A percentile compares a stretch with the other conserved stretches of the same genome.
phyloP scores from a whole-genome alignment of 2,888 invertebrate genomes.

The Lasioglossum zephyrum region DNA sequence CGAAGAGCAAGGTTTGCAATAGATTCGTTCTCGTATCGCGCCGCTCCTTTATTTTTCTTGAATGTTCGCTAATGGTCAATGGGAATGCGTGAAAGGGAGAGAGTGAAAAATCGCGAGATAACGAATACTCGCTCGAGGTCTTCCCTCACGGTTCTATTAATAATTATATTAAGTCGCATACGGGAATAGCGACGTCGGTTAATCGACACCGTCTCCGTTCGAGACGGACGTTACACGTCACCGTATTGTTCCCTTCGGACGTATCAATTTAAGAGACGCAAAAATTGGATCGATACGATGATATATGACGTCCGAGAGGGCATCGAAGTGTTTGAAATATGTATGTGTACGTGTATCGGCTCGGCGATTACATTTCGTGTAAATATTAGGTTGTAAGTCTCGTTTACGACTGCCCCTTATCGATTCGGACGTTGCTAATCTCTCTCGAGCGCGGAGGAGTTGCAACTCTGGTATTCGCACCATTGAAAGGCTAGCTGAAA shows the following conservation, averaged over 20 bases:
- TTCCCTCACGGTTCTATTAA: conserved; percentile 2
- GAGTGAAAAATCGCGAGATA: conserved; percentile 6
- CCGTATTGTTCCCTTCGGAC: not conserved
- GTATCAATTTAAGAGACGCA: conserved; percentile 2
- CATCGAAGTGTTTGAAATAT: not conserved
- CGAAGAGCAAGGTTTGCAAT: conserved; percentile 10
- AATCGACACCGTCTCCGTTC: not conserved
- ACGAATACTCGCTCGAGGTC: not conserved
- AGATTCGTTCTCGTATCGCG: conserved; percentile 18
- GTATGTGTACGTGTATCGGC: not conserved
- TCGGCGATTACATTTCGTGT: conserved; percentile 1
- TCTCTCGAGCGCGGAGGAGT: not conserved
- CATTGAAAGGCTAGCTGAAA: not conserved
- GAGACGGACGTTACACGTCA: not conserved
- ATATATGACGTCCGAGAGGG: conserved; percentile 3
- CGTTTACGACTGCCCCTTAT: not conserved
- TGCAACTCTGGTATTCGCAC: not conserved
- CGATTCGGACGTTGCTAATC: not conserved
- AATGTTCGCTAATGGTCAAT: conserved; percentile 30
- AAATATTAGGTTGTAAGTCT: not conserved
- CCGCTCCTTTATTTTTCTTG: conserved; percentile 53
- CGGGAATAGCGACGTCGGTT: not conserved
- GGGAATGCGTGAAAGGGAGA: conserved; percentile 1
- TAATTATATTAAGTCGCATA: conserved; percentile 4
- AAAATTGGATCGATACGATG: not conserved